Percentiles rank a stretch among this genome's conserved stretches.
Evolutionary conservation across 1,140 invertebrate species (phyloP).

Genomic region (Mizuhopecten yessoensis): DNA sequence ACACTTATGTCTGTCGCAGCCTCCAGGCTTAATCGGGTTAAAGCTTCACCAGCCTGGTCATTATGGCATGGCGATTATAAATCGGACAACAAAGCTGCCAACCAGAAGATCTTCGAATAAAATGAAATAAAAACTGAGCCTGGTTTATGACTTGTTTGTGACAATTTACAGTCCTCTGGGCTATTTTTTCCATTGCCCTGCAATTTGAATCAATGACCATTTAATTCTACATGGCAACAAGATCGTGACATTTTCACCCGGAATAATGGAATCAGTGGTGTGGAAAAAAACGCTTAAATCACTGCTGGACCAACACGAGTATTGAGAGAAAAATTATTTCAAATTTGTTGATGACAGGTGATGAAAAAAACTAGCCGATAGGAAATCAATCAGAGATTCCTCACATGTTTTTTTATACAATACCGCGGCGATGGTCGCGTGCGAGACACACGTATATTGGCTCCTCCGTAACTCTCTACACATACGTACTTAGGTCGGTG

Average conservation of each 20-base stretch:
- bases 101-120: constrained; percentile 33
- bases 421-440: constrained; percentile 17
- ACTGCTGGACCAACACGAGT: not conserved
- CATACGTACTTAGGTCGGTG: not conserved
- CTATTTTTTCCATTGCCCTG: constrained; percentile 1
- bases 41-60: not conserved
- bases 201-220: constrained; percentile 38
- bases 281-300: not conserved
- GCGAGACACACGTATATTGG: constrained; percentile 23
- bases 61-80: constrained; percentile 39
- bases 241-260: constrained; percentile 32
- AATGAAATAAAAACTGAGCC: constrained; percentile 33
- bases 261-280: not conserved
- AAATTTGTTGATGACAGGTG: constrained; percentile 38
- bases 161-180: not conserved
- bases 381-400: constrained; percentile 24
- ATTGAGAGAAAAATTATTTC: not conserved
- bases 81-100: constrained; percentile 31
- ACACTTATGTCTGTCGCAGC: not conserved
- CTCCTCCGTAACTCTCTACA: not conserved
- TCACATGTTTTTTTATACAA: constrained; percentile 30
- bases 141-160: constrained; percentile 34
- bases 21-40: not conserved
- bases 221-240: not conserved
- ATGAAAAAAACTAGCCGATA: constrained; percentile 36